Percentiles rank a stretch among this genome's conserved stretches.
These are phyloP conservation scores for Laticauda colubrina DNA, from an alignment of 2,113 vertebrate species.

Conservation along the genomic window DNA sequence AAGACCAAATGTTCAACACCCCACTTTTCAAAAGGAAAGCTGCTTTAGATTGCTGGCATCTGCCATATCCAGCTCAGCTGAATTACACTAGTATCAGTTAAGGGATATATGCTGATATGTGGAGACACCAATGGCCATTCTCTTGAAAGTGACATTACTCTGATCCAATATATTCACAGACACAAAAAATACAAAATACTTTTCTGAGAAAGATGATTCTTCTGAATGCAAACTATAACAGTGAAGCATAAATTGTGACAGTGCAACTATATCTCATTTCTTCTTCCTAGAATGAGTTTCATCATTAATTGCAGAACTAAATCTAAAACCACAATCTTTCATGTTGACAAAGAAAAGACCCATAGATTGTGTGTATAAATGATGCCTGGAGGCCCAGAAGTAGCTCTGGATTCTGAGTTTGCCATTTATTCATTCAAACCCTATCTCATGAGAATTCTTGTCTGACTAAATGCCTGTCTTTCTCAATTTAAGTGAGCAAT, in stretches of 20 bases:
- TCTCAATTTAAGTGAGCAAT: neutral
- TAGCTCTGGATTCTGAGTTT: neutral
- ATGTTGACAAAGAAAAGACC: neutral
- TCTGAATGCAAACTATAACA: neutral
- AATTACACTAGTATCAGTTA: neutral
- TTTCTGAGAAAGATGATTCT: neutral
- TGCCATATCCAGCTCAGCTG: neutral
- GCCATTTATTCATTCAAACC: neutral
- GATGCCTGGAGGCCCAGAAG: neutral
- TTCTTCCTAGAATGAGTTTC: neutral
- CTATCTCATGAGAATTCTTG: neutral
- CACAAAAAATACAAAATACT: neutral
- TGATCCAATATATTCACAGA: neutral
- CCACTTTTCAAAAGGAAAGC: slow-evolving; percentile 1
- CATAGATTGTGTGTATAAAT: neutral
- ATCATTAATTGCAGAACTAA: neutral
- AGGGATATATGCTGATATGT: neutral
- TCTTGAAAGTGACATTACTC: neutral
- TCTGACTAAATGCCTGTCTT: neutral
- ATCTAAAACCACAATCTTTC: neutral
- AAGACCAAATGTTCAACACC: neutral
- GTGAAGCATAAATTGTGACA: neutral
- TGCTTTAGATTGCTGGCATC: slow-evolving; percentile 17
- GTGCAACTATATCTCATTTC: neutral
- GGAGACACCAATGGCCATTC: neutral